Evolutionary conservation across 37 sponge, comb jelly and placozoan genomes (phyloP).

Genomic region (Axinella damicornis): DNA sequence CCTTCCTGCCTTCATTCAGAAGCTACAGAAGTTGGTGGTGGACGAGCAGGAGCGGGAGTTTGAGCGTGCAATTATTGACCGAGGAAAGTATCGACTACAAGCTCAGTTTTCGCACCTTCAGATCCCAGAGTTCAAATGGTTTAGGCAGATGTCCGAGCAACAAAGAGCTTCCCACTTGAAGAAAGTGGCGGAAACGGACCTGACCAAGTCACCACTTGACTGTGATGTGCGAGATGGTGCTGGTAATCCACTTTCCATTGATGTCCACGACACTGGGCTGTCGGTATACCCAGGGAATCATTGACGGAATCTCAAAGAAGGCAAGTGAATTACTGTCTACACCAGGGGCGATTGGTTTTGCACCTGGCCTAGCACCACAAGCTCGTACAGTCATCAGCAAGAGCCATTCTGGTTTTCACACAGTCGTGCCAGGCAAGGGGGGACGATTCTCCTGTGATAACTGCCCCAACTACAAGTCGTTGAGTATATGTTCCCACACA

Average conservation of each 20-base stretch:
- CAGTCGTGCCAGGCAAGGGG: conserved; percentile 31
- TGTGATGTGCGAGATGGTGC: no score
- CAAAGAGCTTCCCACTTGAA: background rate
- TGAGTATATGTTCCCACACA: conserved; percentile 25
- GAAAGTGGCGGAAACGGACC: background rate
- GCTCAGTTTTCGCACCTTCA: background rate
- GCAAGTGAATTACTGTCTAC: conserved; percentile 14
- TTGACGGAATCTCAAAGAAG: conserved; percentile 47
- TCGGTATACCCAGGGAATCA: no score
- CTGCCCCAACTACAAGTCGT: conserved; percentile 27
- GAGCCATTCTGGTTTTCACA: conserved; percentile 22
- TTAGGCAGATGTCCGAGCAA: background rate
- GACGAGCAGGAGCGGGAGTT: background rate
- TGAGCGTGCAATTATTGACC: background rate
- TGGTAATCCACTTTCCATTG: no score
- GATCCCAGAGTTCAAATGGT: background rate
- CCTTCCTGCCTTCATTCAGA: background rate
- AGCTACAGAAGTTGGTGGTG: background rate
- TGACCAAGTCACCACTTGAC: no score
- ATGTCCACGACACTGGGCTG: no score
- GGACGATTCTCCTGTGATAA: conserved; percentile 32
- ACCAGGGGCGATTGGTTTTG: conserved; percentile 16
- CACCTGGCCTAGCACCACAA: no score
- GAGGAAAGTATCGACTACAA: background rate
- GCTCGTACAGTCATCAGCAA: no score